Conservation (phyloP, 2,888 invertebrate genomes). For the Cephus pygmeus region DNA sequence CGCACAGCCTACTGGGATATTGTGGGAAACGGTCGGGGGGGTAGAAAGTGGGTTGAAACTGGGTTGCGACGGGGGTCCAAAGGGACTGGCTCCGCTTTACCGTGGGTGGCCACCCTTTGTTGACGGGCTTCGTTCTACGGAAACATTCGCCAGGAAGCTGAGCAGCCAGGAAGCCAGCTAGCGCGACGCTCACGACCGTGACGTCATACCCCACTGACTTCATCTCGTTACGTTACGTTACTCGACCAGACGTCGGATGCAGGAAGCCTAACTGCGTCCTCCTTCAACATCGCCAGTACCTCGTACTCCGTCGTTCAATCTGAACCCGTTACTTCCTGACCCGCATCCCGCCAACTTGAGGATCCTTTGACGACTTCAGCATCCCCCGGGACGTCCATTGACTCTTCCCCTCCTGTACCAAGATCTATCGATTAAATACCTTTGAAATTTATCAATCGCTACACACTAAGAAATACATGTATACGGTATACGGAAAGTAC, state of each 20-base stretch:
- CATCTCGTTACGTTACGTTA: conserved; percentile 63
- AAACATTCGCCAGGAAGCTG: conserved; percentile 59
- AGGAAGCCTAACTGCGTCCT: conserved; percentile 45
- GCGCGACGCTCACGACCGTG: conserved; percentile 64
- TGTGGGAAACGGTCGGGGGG: not conserved
- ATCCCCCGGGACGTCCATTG: not conserved
- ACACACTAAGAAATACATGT: not conserved
- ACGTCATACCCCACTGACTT: conserved; percentile 69
- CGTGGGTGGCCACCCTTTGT: conserved; percentile 50
- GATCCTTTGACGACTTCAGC: not conserved
- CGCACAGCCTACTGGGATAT: not conserved
- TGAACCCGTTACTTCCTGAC: not conserved
- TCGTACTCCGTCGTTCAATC: not conserved
- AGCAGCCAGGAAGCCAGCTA: conserved; percentile 42
- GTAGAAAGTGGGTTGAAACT: not conserved
- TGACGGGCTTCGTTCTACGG: conserved; percentile 49
- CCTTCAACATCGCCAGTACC: not conserved
- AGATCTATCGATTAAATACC: not conserved
- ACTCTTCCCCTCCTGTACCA: not conserved
- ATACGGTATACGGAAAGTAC: not conserved
- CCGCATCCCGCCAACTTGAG: not conserved
- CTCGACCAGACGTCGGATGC: conserved; percentile 60
- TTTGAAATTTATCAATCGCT: not conserved
- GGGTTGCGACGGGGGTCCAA: not conserved
- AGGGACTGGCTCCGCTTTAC: not conserved